Evolutionary conservation across 2,797 vertebrate genomes (phyloP).

Genomic region (Rhodeus uyekii): DNA sequence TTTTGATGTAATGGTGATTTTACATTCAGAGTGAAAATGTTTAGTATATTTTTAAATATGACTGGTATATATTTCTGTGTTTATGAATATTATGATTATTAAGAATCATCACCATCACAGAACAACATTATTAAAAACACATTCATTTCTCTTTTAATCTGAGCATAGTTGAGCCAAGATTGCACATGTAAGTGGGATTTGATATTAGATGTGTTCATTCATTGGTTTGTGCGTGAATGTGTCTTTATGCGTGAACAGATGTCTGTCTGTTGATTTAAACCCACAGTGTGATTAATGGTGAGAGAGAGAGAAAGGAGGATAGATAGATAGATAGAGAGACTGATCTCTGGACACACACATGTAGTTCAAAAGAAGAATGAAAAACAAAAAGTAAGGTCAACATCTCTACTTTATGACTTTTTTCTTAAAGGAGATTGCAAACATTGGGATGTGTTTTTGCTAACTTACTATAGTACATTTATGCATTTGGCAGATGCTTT

Average conservation of each 20-base stretch:
- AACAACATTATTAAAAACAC: background rate
- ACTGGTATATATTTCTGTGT: background rate
- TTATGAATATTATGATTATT: background rate
- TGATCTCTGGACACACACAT: background rate
- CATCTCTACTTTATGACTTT: background rate
- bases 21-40: background rate
- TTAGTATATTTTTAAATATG: background rate
- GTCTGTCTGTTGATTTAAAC: slow-evolving; percentile 8
- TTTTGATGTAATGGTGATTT: background rate
- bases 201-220: background rate
- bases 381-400: background rate
- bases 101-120: background rate
- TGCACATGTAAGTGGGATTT: background rate
- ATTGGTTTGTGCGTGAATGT: background rate
- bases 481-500: too few relatives aligned
- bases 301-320: background rate
- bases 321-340: background rate
- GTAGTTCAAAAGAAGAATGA: background rate
- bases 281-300: background rate
- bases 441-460: background rate
- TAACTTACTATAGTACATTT: too few relatives aligned
- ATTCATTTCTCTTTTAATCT: background rate
- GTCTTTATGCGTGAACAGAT: slow-evolving; percentile 17
- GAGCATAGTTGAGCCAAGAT: background rate
- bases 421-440: background rate